Evolutionary conservation across 2,888 invertebrate species (phyloP).

Genomic region (Eubasilissa splendida): DNA sequence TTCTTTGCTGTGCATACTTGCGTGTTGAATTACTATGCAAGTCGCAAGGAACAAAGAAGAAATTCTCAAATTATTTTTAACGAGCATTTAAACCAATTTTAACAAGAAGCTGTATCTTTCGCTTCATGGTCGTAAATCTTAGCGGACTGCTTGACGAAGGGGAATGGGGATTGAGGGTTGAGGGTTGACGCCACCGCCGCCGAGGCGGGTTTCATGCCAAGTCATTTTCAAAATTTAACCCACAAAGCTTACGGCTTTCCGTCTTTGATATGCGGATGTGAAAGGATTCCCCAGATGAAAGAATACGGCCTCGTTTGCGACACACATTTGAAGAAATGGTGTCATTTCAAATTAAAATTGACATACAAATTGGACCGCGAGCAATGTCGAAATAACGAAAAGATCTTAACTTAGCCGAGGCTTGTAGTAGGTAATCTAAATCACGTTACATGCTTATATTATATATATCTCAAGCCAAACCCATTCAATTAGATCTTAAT

Average conservation of each 20-base stretch:
- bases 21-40: too few relatives aligned
- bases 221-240: slow-evolving; percentile 52
- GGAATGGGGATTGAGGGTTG: not conserved
- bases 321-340: slow-evolving; percentile 30
- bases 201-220: slow-evolving; percentile 40
- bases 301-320: slow-evolving; percentile 23
- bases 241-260: slow-evolving; percentile 51
- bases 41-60: too few relatives aligned
- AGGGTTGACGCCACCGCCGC: not conserved
- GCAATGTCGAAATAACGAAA: too few relatives aligned
- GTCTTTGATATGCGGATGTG: slow-evolving; percentile 51
- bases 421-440: too few relatives aligned
- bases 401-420: too few relatives aligned
- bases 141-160: not conserved
- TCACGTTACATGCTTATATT: too few relatives aligned
- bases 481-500: too few relatives aligned
- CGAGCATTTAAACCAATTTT: too few relatives aligned
- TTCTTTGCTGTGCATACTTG: too few relatives aligned
- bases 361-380: not conserved
- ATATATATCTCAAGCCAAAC: too few relatives aligned
- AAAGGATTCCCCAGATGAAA: slow-evolving; percentile 33
- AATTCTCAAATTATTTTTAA: too few relatives aligned
- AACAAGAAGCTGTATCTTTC: not conserved
- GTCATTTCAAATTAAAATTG: slow-evolving; percentile 16
- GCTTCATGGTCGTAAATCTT: not conserved